Evolutionary conservation across 1,140 invertebrate genomes (phyloP), one percentile per base, ranked within the genome.

Genomic region (Aethina tumida): DNA sequence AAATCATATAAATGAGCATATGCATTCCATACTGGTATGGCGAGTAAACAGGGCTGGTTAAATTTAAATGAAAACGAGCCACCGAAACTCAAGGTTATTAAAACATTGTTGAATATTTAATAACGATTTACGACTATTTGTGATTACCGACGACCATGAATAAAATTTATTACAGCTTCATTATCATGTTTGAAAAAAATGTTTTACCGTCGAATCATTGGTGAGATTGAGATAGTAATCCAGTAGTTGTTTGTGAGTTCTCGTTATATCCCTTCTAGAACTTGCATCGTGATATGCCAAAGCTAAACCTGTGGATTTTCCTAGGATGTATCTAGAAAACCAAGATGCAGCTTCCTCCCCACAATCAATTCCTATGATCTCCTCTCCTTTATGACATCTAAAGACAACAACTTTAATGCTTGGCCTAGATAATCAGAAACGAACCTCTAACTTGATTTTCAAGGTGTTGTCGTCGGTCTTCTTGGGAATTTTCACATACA

Each of bases 321-420:
- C 62, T 3, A 74, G 49, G 34, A 79, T 60, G 41, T 66, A 74
- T 27, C 69, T 59, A 0, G 75, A 77, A 34, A 77, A 55, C 75
- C 75, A 79, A 7, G 57, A 58, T 3, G 75, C 72, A 13, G 64
- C 64, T 40, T 74, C 74, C 29, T 73, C 68, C 10, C 77, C 75
- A 35, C 75, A 78, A 40, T 79, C 76, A 25, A 71, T 65, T 0
- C 63, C 66, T 12, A 65, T 51, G 3, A 76, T 56, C 0, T 61
- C 36, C 41, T 64, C 59, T 2, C 41, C 30, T 10, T 40, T 40
- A 29, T 47, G 47, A n/a, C n/a, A n/a, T n/a, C n/a, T n/a, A n/a
- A n/a, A 18, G 28, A 24, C n/a, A 42, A 12, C 9, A 13, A 41
- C 13, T 41, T 2, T 9, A 32, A 13, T 14, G n/a, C 1, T 2